Percentiles rank a stretch among this genome's conserved stretches.
These are phyloP conservation scores for Chrysodeixis includens DNA, from an alignment of 2,888 invertebrate genomes.

Conservation along the genomic window DNA sequence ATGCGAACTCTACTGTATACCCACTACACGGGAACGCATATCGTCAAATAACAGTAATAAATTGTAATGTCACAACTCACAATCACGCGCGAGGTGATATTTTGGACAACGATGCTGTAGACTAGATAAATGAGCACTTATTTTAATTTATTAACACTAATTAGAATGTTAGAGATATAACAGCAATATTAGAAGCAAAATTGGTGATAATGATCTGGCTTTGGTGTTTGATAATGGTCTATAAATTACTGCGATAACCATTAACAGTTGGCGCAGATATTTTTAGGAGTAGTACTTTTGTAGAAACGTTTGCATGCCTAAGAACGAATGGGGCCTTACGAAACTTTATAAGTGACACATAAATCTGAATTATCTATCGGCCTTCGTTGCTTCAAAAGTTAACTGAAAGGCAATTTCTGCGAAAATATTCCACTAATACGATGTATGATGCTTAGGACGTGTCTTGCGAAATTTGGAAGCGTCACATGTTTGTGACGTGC, in stretches of 20 bases:
- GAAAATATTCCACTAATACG: constrained; percentile 35
- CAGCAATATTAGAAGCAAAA: constrained; percentile 23
- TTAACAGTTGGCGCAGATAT: background rate
- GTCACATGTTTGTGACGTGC: constrained; percentile 69
- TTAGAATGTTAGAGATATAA: constrained; percentile 13
- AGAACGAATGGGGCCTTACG: background rate
- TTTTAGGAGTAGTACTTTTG: background rate
- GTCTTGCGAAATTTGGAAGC: constrained; percentile 68
- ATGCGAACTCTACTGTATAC: constrained; percentile 22
- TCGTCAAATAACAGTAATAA: constrained; percentile 12
- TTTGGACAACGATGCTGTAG: background rate
- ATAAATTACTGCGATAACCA: constrained; percentile 16
- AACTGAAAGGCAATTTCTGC: constrained; percentile 34
- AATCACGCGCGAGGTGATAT: background rate
- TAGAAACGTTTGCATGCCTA: background rate
- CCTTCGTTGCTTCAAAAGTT: constrained; percentile 28
- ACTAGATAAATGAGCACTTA: constrained; percentile 7
- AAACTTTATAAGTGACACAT: constrained; percentile 1
- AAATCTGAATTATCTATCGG: constrained; percentile 4
- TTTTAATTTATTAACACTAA: constrained; percentile 12
- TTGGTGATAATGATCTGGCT: constrained; percentile 31
- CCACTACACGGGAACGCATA: constrained; percentile 29
- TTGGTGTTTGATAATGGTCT: constrained; percentile 12
- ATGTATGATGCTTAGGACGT: constrained; percentile 58
- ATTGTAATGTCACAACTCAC: constrained; percentile 13